Evolutionary conservation across 2,888 invertebrate genomes (phyloP), one percentile per base, ranked within the genome.

Genomic region (Platycnemis pennipes): DNA sequence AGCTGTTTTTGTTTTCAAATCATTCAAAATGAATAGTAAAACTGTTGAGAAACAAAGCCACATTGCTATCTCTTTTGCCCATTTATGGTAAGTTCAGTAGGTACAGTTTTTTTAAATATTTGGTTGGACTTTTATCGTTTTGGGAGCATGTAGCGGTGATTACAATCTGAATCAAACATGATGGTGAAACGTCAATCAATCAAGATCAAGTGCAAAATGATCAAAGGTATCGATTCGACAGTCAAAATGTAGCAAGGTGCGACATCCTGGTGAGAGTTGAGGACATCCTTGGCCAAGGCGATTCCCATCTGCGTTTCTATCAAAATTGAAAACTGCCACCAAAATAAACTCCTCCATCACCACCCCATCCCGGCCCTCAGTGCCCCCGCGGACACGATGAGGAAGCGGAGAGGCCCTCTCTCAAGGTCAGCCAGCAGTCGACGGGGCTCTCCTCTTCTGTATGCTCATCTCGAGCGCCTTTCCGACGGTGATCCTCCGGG

Each of bases 291-390:
- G 31, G 13, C 7, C 77, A 31, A 31, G 37, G 37, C 13, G 11
- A 31, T 77, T 37, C 77, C 1, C 31, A 3, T 26, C 13, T 8
- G 1, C 2, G 77, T 77, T 77, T 77, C 37, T 31, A 77, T 77
- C 77, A 37, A 77, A 77, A 77, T 77, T 26, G 77, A 13, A 77
- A 77, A 13, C 77, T 77, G 77, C 77, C 77, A 77, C 77, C 77
- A 77, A 77, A 77, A 77, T 77, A 77, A 77, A 77, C 77, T 77
- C 77, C 77, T 77, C 37, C 77, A 77, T 77, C 77, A 77, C 77
- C 77, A 37, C n/a, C 8, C 63, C 63, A 5, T 37, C 31, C 37
- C 49, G n/a, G n/a, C n/a, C 19, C 19, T 13, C 31, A 31, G 77
- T 77, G 37, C 77, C 77, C 77, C 77, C 77, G 77, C 77, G 37